phyloP scores from a whole-genome alignment of 2,113 vertebrate genomes.

The Hiodon tergisus region DNA sequence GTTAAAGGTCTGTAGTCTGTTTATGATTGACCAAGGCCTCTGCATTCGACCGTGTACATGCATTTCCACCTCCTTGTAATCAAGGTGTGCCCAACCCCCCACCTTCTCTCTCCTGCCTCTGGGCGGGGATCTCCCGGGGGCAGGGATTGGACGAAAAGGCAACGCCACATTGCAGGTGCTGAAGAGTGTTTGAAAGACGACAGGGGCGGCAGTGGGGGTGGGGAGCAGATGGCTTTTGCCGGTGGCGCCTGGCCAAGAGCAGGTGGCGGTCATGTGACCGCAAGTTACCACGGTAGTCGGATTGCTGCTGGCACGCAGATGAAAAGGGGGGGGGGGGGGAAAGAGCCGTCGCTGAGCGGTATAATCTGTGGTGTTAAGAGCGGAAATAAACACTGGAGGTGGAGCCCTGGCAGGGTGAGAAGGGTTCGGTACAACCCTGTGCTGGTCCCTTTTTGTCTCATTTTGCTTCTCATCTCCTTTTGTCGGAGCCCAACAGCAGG shows the following conservation, averaged over 20 bases:
- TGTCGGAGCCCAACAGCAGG: too few species aligned
- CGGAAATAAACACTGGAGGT: slow-evolving; percentile 76
- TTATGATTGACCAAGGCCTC: too few species aligned
- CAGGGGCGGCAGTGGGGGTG: slow-evolving; percentile 46
- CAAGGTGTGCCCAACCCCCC: too few species aligned
- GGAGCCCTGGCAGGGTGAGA: slow-evolving; percentile 64
- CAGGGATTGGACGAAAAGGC: slow-evolving; percentile 62
- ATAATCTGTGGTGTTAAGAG: slow-evolving; percentile 83
- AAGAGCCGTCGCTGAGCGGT: slow-evolving; percentile 68
- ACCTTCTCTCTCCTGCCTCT: too few species aligned
- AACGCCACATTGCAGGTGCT: slow-evolving; percentile 73
- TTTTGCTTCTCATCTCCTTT: slow-evolving; percentile 18
- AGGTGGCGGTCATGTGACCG: slow-evolving; percentile 99
- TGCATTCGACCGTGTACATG: too few species aligned
- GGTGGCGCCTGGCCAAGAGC: slow-evolving; percentile 99
- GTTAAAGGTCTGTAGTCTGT: too few species aligned
- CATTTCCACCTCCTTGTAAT: too few species aligned
- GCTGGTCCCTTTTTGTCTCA: slow-evolving; percentile 51
- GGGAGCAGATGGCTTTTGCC: slow-evolving; percentile 98
- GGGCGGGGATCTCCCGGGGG: slow-evolving; percentile 14
- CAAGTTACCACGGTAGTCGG: slow-evolving; percentile 99
- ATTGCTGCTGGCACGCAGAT: slow-evolving; percentile 99
- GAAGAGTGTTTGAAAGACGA: slow-evolving; percentile 75
- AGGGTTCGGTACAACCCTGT: slow-evolving; percentile 68
- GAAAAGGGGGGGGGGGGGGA: slow-evolving; percentile 91